phyloP scores from a whole-genome alignment of 2,797 vertebrate genomes.

The Amblyopsis hoosieri region DNA sequence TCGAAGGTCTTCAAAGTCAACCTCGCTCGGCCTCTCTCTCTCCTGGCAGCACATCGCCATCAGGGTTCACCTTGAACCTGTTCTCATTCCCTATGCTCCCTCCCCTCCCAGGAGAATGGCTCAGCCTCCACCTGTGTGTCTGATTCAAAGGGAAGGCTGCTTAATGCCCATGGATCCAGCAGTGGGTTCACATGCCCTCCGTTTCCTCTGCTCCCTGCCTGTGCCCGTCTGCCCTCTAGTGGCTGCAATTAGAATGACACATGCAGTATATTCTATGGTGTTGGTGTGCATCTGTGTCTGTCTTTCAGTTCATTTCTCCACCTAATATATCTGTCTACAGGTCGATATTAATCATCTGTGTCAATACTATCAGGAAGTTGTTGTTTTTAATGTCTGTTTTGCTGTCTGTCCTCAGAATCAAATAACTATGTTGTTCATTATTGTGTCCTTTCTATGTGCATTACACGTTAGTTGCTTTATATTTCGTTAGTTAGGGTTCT shows the following conservation, averaged over 20 bases:
- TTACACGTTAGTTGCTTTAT: slow-evolving; percentile 19
- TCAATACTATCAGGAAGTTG: too few relatives aligned
- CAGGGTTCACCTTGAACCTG: background rate
- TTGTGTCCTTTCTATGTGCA: too few relatives aligned
- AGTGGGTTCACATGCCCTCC: slow-evolving; percentile 29
- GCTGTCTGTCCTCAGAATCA: background rate
- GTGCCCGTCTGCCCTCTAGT: slow-evolving; percentile 60
- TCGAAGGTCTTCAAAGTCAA: too few relatives aligned
- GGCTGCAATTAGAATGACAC: slow-evolving; percentile 26
- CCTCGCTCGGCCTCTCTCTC: too few relatives aligned
- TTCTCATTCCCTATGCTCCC: background rate
- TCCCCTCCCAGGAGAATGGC: background rate
- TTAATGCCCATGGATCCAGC: slow-evolving; percentile 11
- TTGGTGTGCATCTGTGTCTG: background rate
- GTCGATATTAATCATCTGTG: too few relatives aligned
- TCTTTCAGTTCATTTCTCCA: too few relatives aligned
- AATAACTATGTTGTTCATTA: background rate
- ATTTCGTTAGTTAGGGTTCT: background rate
- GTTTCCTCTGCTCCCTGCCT: slow-evolving; percentile 35
- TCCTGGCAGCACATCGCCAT: background rate
- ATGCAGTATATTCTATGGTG: slow-evolving; percentile 15
- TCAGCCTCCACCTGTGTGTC: slow-evolving; percentile 1
- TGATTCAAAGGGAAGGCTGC: background rate
- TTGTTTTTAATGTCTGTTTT: background rate
- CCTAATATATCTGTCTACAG: too few relatives aligned